phyloP scores from a whole-genome alignment of 2,888 invertebrate genomes.

The Drosophila mimica region DNA sequence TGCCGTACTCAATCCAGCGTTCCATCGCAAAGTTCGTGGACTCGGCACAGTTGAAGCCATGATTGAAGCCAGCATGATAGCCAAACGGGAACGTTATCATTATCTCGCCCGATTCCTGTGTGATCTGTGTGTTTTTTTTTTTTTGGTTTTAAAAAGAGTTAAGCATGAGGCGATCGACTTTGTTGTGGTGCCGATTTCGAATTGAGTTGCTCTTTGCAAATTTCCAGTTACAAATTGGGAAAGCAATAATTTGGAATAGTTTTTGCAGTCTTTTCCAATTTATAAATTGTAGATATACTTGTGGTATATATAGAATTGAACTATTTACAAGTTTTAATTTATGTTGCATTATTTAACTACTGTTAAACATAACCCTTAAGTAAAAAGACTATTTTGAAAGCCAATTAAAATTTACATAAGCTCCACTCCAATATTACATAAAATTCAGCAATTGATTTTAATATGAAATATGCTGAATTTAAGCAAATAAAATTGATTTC shows the following conservation, averaged over 20 bases:
- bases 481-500: not conserved
- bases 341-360: not conserved
- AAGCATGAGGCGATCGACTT: slow-evolving; percentile 1
- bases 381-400: not conserved
- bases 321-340: not conserved
- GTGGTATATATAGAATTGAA: not conserved
- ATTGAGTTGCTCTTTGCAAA: not conserved
- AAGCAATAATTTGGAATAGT: not conserved
- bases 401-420: not conserved
- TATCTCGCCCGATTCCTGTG: slow-evolving; percentile 97
- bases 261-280: not conserved
- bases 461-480: no score
- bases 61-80: slow-evolving; percentile 99
- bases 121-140: slow-evolving; percentile 88
- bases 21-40: slow-evolving; percentile 99
- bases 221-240: not conserved
- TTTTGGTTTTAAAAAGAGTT: slow-evolving; percentile 10
- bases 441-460: no score
- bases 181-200: not conserved
- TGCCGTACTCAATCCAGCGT: slow-evolving; percentile 99
- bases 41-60: slow-evolving; percentile 99
- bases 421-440: no score
- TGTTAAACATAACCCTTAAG: not conserved
- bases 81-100: slow-evolving; percentile 99
- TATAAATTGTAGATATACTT: not conserved